Evolutionary conservation across 2,888 invertebrate species (phyloP), one percentile per base, ranked within the genome.

Genomic region (Cheilosia pagana): DNA sequence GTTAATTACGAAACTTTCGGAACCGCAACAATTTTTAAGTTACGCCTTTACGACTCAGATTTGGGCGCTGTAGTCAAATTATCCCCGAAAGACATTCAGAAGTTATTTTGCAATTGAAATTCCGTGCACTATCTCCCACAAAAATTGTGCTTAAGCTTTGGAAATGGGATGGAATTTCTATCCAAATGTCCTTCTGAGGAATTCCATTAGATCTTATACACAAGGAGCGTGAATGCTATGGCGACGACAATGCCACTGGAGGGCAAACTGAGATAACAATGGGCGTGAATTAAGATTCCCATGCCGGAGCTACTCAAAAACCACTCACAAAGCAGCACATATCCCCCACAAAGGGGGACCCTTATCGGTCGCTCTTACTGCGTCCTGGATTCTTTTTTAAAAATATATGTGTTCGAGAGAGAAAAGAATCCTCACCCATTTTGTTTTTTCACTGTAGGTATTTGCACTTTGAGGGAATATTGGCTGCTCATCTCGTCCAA

Each of bases 31-130:
- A 85, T 79, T 85, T 85, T 76, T 81, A 81, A 60, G 74, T 76
- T 71, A 79, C 85, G 81, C 85, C 76, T 85, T 79, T 75, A 85
- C 79, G 79, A 85, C 74, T 71, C 65, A 8, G 52, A n/a, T 53
- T 57, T 35, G 21, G 39, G 48, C 7, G 31, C 31, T n/a, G 50
- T n/a, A 45, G 50, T 60, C 53, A 85, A 85, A 81, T 85, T 75
- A 76, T 85, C 71, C 78, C 55, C 67, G 14, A 85, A 75, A 85
- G 85, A 81, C 81, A 85, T 81, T 85, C 75, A 53, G 67, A 85
- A 85, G 81, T 85, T 85, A 85, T 85, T 85, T 81, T 81, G 71
- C 85, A 85, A 85, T 85, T 85, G 85, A 85, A 85, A 85, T 85
- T 85, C 85, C 81, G 65, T 81, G 75, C 85, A 81, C 70, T 81